Base-by-base conservation (phyloP, 2,113 vertebrate species). In the Bagarius yarrelli region DNA sequence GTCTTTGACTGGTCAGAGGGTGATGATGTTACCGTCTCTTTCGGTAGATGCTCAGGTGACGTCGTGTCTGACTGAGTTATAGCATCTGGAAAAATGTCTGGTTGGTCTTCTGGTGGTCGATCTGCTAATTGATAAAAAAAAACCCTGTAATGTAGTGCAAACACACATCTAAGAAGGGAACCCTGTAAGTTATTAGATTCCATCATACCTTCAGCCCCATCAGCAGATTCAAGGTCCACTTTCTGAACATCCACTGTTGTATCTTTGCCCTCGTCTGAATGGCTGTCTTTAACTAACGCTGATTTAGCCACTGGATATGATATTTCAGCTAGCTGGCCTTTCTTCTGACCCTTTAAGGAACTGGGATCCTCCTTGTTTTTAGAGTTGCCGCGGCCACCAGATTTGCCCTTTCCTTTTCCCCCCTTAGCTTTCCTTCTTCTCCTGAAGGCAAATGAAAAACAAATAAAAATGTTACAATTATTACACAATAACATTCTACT, bases 341-440 rank as follows among this genome's bases (percentile, higher is more conserved):
- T 93, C 76, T 53, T 79, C 60, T 87, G 91, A 5, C 14, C 76
- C 83, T 89, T 93, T 4, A 81, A 50, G 34, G 67, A 84, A 50
- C 55, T 59, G 55, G 27, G 78, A 32, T 86, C 86, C 23, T 56
- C 75, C 27, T 82, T 85, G 53, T 21, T 53, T 79, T 83, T 93
- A 56, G 88, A 92, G 63, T 88, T 87, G 52, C 60, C 80, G 27
- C 91, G 91, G 1, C 85, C 89, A 27, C 87, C 88, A 36, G 91
- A 87, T 84, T 88, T 89, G 2, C 84, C 87, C 85, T 88, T 92
- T 34, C 92, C 90, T 87, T 86, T 92, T 55, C 88, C 92, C 34
- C 92, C 91, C 82, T 90, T 93, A 53, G 87, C 92, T 87, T 88
- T 93, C 88, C 91, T 92, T 81, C 92, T 94, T 85, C 90, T 93